Evolutionary conservation across 1,140 invertebrate genomes (phyloP), one percentile per base, ranked within the genome.

Genomic region (Diploscapter pachys): DNA sequence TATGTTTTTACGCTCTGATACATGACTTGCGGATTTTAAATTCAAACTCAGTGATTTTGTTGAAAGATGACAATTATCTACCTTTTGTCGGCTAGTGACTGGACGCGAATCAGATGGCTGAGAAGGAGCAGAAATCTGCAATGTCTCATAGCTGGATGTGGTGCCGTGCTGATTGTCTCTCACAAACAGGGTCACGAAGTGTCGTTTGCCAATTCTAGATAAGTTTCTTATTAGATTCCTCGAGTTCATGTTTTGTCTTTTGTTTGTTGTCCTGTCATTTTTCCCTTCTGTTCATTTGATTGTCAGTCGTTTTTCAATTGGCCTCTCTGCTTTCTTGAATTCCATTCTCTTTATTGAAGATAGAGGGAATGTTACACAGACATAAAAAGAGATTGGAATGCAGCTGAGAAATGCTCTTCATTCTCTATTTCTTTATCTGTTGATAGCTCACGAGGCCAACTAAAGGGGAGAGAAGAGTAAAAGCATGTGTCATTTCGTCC

Each of bases 141-240:
- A 59, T 49, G 69, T 54, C 9, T 71, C 68, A 64, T 76, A 73
- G 5, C 64, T 50, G 49, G 77, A 78, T 3, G 74, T 80, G 9
- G 73, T 72, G 48, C 75, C 77, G 53, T 71, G 31, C 9, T 67
- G 53, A 5, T 68, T 66, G 55, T 78, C 77, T 51, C 77, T 54
- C 13, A 78, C 67, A 55, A 78, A 78, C 31, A 78, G 73, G 49
- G 77, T 78, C 31, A 78, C 69, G 11, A 52, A 78, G 56, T 78
- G 77, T 49, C 64, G 72, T n/a, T 57, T 31, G 9, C 76, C 77
- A 13, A 71, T 52, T 66, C 75, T 78, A 56, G 73, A 78, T 9
- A 53, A 54, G 31, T 31, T 31, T 31, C 31, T 31, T 31, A 31
- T 31, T 31, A 31, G 13, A 70, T 59, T 59, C 13, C 57, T 11